Evolutionary conservation across 2,888 invertebrate genomes (phyloP).

Genomic region (Schizotus pectinicornis): DNA sequence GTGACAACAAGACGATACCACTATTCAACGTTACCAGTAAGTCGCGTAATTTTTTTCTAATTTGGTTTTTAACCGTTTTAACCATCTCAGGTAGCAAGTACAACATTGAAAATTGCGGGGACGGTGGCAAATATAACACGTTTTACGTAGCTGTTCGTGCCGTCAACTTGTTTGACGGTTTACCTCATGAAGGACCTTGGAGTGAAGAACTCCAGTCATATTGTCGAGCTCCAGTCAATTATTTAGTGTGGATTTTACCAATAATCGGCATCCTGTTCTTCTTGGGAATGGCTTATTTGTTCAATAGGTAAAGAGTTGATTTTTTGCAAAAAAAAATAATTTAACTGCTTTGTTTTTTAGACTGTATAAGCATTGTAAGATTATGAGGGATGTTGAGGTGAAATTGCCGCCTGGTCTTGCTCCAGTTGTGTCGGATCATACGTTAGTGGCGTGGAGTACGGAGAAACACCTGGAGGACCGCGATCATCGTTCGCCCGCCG

Average conservation of each 20-base stretch:
- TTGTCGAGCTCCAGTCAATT: constrained; percentile 36
- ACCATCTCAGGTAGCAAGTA: constrained; percentile 28
- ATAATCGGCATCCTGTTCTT: constrained; percentile 4
- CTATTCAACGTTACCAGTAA: constrained; percentile 42
- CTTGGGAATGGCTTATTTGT: constrained; percentile 25
- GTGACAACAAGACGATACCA: constrained; percentile 33
- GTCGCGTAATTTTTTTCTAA: no score
- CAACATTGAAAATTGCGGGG: constrained; percentile 37
- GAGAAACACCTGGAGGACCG: constrained; percentile 48
- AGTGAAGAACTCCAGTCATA: constrained; percentile 47
- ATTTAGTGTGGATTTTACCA: constrained; percentile 10
- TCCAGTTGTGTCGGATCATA: constrained; percentile 36
- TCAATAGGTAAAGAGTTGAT: constrained; percentile 37
- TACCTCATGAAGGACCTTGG: constrained; percentile 50
- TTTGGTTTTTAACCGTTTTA: constrained; percentile 21
- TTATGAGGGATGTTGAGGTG: constrained; percentile 71
- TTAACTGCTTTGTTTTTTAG: constrained; percentile 56
- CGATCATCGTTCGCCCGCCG: constrained; percentile 43
- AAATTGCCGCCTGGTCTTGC: constrained; percentile 71
- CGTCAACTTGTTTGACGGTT: constrained; percentile 47
- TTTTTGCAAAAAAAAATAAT: no score
- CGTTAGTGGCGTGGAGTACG: constrained; percentile 42
- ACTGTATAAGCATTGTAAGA: constrained; percentile 65
- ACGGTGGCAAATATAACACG: constrained; percentile 40
- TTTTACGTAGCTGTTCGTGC: constrained; percentile 51